Percentiles rank a stretch among this genome's conserved stretches.
Evolutionary conservation across 1,140 invertebrate genomes (phyloP).

Genomic region (Diorhabda carinulata): DNA sequence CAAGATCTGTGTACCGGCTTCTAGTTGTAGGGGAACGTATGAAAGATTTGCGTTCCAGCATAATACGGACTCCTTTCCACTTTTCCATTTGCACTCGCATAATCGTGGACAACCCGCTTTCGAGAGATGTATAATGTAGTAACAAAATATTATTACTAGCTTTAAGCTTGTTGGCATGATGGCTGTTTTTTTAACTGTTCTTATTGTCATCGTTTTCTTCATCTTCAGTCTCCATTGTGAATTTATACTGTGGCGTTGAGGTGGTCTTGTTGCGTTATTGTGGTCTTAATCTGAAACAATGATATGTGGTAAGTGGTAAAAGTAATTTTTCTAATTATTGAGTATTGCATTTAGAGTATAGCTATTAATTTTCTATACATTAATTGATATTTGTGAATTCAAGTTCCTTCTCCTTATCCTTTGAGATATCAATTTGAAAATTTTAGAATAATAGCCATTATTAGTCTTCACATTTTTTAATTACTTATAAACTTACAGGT

Average conservation of each 20-base stretch:
- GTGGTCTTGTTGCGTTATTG: neutral
- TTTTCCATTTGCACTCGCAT: conserved; percentile 83
- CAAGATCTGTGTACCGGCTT: conserved; percentile 72
- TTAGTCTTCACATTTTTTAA: no score
- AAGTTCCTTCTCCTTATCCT: no score
- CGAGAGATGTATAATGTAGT: conserved; percentile 33
- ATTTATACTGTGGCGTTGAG: neutral
- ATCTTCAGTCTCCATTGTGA: conserved; percentile 41
- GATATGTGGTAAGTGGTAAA: no score
- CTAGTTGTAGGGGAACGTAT: conserved; percentile 63
- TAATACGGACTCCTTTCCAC: conserved; percentile 75
- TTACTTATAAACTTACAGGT: no score
- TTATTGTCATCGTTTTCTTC: conserved; percentile 34
- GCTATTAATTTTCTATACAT: no score
- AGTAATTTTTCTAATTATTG: no score
- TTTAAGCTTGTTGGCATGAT: conserved; percentile 19
- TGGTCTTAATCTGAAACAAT: no score
- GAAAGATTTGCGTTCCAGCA: conserved; percentile 69
- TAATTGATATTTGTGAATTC: no score
- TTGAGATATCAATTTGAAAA: no score
- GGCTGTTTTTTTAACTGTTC: conserved; percentile 1
- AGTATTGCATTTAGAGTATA: no score
- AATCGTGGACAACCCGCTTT: conserved; percentile 62
- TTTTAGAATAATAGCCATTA: no score
- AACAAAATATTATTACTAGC: conserved; percentile 30